These are phyloP conservation scores for Panthera uncia DNA, from an alignment of 2,113 vertebrate species.

Conservation along the genomic window DNA sequence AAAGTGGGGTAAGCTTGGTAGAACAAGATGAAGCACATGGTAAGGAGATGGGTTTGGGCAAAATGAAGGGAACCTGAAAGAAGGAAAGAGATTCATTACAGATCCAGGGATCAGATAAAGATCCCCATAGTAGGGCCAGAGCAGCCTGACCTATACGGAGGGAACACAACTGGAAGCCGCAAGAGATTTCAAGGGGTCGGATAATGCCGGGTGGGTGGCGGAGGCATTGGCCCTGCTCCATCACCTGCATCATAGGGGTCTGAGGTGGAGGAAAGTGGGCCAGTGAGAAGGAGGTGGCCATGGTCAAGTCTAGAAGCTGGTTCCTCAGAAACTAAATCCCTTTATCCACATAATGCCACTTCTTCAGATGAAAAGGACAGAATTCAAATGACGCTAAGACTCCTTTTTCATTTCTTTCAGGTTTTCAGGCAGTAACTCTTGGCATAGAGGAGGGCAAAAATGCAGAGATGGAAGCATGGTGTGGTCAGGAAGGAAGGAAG, in stretches of 20 bases:
- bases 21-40: background rate
- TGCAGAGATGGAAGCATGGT: fast-evolving
- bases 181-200: background rate
- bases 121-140: background rate
- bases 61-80: background rate
- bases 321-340: background rate
- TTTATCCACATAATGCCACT: background rate
- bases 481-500: background rate
- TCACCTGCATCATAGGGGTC: background rate
- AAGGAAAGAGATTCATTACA: background rate
- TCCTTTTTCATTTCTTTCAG: background rate
- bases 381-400: background rate
- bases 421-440: background rate
- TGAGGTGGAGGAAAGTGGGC: background rate
- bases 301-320: background rate
- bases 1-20: background rate
- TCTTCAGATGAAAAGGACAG: background rate
- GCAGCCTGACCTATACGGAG: background rate
- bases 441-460: background rate
- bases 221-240: background rate
- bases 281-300: background rate
- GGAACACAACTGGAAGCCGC: background rate
- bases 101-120: background rate
- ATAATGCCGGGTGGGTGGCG: background rate
- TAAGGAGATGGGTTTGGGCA: background rate